Evolutionary conservation across 2,797 vertebrate genomes (phyloP).

Genomic region (Vireo griseus): DNA sequence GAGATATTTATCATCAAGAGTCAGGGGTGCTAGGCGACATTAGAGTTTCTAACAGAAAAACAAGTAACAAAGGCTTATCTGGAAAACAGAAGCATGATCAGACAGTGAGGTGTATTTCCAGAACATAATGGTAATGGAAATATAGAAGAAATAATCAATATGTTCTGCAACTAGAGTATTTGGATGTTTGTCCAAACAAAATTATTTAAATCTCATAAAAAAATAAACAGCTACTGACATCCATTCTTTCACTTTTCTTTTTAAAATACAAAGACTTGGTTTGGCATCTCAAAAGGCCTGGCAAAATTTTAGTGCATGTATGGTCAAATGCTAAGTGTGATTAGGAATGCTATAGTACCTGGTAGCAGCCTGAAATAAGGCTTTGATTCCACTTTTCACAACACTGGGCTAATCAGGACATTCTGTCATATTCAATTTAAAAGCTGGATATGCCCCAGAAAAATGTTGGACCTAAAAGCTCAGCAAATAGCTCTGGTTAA

Average conservation of each 20-base stretch:
- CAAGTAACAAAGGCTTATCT: background rate
- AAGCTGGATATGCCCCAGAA: background rate
- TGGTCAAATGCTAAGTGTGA: background rate
- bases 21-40: background rate
- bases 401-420: background rate
- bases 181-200: background rate
- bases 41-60: background rate
- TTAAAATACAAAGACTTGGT: background rate
- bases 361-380: background rate
- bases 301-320: background rate
- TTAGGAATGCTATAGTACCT: background rate
- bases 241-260: background rate
- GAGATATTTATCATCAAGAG: background rate
- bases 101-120: background rate
- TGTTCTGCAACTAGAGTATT: background rate
- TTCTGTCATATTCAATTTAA: slow-evolving; percentile 39
- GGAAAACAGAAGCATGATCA: background rate
- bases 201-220: background rate
- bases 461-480: slow-evolving; percentile 1
- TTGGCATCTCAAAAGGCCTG: background rate
- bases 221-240: background rate
- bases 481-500: slow-evolving; percentile 10
- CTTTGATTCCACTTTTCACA: slow-evolving; percentile 24
- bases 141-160: background rate
- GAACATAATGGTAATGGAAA: background rate